Percentiles rank a stretch among this genome's conserved stretches.
phyloP scores from a whole-genome alignment of 23 tunicate species.

The Pegea sp. region DNA sequence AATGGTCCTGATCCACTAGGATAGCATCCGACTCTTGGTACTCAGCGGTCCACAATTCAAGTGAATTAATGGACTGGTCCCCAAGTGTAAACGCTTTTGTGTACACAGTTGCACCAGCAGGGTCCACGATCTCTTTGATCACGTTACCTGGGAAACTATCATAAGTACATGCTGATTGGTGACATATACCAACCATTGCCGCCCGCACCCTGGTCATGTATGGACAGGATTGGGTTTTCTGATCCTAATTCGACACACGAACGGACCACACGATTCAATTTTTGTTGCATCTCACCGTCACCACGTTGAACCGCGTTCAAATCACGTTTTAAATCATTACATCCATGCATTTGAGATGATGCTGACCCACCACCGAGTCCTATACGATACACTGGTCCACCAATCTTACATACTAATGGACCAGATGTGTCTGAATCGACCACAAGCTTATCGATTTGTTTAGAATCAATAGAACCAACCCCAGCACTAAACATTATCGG shows the following conservation, averaged over 20 bases:
- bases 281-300: conserved; percentile 85
- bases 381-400: conserved; percentile 54
- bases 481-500: conserved; percentile 92
- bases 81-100: conserved; percentile 41
- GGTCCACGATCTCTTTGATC: conserved; percentile 67
- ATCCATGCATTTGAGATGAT: conserved; percentile 78
- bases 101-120: conserved; percentile 52
- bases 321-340: conserved; percentile 31
- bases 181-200: conserved; percentile 50
- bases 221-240: conserved; percentile 43
- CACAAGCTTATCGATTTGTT: conserved; percentile 18
- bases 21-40: conserved; percentile 85
- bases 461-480: conserved; percentile 30
- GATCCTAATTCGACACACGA: conserved; percentile 32
- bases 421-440: conserved; percentile 13
- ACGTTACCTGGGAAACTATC: conserved; percentile 32
- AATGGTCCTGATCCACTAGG: conserved; percentile 3
- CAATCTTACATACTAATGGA: conserved; percentile 60
- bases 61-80: conserved; percentile 26
- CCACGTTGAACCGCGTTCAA: conserved; percentile 90
- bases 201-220: conserved; percentile 91
- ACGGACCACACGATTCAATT: conserved; percentile 51
- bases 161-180: too few species aligned
- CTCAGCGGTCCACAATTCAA: conserved; percentile 85
- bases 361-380: conserved; percentile 95